phyloP scores from a whole-genome alignment of 2,888 invertebrate genomes.

The Amphipoea oculea region DNA sequence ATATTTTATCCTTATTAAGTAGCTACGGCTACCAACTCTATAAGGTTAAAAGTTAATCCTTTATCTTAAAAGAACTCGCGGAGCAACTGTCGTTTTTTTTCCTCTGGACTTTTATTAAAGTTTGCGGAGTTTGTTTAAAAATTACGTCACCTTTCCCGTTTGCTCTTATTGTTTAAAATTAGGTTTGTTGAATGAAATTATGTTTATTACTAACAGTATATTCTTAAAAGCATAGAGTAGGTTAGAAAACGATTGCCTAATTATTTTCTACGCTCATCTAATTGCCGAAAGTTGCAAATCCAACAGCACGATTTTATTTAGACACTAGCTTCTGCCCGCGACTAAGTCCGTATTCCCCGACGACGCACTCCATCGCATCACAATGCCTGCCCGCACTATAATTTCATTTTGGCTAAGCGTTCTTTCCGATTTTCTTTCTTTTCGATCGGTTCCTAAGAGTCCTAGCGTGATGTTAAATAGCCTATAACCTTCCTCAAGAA shows the following conservation, averaged over 20 bases:
- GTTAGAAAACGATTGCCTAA: background rate
- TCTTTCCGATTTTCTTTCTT: too few species aligned
- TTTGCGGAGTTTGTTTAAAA: slow-evolving; percentile 27
- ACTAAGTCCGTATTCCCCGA: too few species aligned
- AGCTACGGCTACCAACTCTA: slow-evolving; percentile 1
- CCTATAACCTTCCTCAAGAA: too few species aligned
- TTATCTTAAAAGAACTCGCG: slow-evolving; percentile 26
- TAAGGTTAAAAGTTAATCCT: slow-evolving; percentile 36
- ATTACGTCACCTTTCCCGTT: slow-evolving; percentile 2
- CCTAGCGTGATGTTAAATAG: too few species aligned
- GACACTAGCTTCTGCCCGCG: background rate
- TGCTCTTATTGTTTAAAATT: slow-evolving; percentile 16
- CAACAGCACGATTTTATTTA: too few species aligned
- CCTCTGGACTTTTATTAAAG: slow-evolving; percentile 3
- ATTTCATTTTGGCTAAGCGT: too few species aligned
- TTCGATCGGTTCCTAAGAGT: too few species aligned
- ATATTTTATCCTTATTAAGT: background rate
- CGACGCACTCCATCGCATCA: too few species aligned
- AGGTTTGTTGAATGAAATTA: background rate
- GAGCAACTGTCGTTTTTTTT: slow-evolving; percentile 27
- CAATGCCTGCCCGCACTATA: too few species aligned
- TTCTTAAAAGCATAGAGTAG: background rate
- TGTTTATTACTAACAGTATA: background rate
- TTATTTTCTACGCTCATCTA: background rate
- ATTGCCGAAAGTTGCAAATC: background rate